Base-by-base conservation (phyloP, 2,113 vertebrate genomes). In the Monarcha castaneiventris region DNA sequence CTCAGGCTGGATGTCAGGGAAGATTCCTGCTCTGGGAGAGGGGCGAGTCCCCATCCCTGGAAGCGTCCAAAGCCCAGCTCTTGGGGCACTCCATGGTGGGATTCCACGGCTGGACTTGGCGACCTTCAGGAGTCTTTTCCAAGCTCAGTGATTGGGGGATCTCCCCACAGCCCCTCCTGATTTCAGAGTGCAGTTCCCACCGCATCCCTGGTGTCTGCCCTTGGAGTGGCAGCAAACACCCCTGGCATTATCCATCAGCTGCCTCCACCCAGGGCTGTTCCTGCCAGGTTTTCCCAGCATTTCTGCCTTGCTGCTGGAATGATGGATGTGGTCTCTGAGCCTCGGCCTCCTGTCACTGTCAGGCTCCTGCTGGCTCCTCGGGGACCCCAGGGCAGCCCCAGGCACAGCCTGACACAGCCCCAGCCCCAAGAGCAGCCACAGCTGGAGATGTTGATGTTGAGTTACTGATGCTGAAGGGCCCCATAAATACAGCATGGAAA, bases 161-260 rank as follows among this genome's bases (percentile, higher is more conserved):
- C 54, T 62, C 39, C 64, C 77, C 44, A 1, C 13, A 19, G 0
- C 8, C 9, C 6, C 6, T 81, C 55, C 73, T 62, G n/a, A 7
- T 52, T 26, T 11, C 30, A 0, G 11, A 7, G 43, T 14, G 43
- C 17, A 2, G 1, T 32, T 44, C 44, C 64, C 21, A 13, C 48
- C 22, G 0, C 21, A 2, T 4, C 48, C 22, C 78, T 48, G 51
- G 15, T 12, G 0, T 11, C 51, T 10, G 0, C 30, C 52, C 20
- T 33, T 1, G 1, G 30, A 11, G 17, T 5, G 32, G 51, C n/a
- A 71, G 73, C 29, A 75, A 33, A 1, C 17, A 17, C 20, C 19
- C 9, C 49, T 11, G 49, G 32, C 27, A 21, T 18, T 10, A 1
- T 9, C 76, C 3, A 1, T 1, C 37, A 7, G 29, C 62, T 61